Evolutionary conservation across 2,797 vertebrate species (phyloP).

Genomic region (Gobio occitaniae): DNA sequence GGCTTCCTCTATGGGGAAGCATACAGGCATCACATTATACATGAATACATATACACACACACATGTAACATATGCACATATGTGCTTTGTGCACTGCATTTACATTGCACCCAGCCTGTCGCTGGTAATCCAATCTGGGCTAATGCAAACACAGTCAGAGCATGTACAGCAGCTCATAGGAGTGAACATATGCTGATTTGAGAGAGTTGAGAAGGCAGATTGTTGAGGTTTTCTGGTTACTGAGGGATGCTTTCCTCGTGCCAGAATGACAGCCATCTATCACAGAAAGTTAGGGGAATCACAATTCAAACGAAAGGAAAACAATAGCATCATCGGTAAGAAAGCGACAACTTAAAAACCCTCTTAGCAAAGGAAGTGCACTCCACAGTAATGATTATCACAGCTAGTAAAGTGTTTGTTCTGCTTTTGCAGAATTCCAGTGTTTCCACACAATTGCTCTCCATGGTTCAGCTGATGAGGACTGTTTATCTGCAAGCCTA

Average conservation of each 20-base stretch:
- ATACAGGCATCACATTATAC: constrained; percentile 77
- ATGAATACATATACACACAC: constrained; percentile 68
- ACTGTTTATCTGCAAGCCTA: constrained; percentile 51
- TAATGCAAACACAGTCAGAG: constrained; percentile 76
- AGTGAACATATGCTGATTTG: constrained; percentile 75
- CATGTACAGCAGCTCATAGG: constrained; percentile 74
- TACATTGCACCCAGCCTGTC: constrained; percentile 69
- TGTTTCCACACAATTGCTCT: constrained; percentile 56
- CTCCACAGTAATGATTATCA: constrained; percentile 49
- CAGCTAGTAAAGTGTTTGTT: constrained; percentile 57
- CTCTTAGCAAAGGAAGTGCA: constrained; percentile 1
- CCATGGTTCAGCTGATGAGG: constrained; percentile 33
- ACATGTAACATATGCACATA: constrained; percentile 58
- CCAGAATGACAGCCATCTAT: constrained; percentile 60
- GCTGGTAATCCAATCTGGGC: constrained; percentile 72
- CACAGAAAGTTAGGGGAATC: not conserved
- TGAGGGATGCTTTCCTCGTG: constrained; percentile 66
- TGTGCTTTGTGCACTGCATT: constrained; percentile 73
- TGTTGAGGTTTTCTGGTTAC: constrained; percentile 63
- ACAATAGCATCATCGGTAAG: not conserved
- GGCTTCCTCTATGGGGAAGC: constrained; percentile 67
- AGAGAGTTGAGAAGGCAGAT: constrained; percentile 68
- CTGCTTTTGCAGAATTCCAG: constrained; percentile 45
- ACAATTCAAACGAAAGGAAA: constrained; percentile 1
- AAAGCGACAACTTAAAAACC: constrained; percentile 24